Conservation (phyloP, 2,797 vertebrate genomes). For the Myripristis jacobus region DNA sequence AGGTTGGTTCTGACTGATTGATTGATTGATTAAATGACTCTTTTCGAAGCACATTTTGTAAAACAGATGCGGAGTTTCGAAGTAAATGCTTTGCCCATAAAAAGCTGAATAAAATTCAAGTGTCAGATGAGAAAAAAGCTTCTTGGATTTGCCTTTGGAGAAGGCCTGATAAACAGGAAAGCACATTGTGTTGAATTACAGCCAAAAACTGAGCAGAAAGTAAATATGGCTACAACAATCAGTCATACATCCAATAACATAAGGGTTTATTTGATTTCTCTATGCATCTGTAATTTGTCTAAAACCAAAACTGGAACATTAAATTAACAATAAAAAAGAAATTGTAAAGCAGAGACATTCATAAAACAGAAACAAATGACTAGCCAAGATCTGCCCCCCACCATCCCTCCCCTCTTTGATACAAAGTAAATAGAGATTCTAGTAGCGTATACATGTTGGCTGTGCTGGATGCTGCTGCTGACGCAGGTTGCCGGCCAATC, state of each 20-base stretch:
- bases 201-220: neutral
- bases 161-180: neutral
- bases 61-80: neutral
- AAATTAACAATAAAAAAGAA: neutral
- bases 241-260: neutral
- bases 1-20: neutral
- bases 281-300: neutral
- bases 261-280: neutral
- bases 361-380: neutral
- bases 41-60: too few species aligned
- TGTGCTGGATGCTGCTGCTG: slow-evolving; percentile 19
- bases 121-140: neutral
- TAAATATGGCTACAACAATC: neutral
- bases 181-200: neutral
- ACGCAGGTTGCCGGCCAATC: slow-evolving; percentile 19
- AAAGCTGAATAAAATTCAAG: slow-evolving; percentile 3
- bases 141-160: neutral
- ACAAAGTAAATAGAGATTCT: slow-evolving; percentile 27
- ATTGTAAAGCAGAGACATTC: neutral
- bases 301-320: slow-evolving; percentile 13
- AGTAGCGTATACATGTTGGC: neutral
- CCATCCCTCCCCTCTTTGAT: slow-evolving; percentile 1
- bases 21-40: too few species aligned
- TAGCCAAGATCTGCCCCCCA: neutral
- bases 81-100: neutral